Base-by-base conservation (phyloP, 2,113 vertebrate species). In the Trichomycterus rosablanca region DNA sequence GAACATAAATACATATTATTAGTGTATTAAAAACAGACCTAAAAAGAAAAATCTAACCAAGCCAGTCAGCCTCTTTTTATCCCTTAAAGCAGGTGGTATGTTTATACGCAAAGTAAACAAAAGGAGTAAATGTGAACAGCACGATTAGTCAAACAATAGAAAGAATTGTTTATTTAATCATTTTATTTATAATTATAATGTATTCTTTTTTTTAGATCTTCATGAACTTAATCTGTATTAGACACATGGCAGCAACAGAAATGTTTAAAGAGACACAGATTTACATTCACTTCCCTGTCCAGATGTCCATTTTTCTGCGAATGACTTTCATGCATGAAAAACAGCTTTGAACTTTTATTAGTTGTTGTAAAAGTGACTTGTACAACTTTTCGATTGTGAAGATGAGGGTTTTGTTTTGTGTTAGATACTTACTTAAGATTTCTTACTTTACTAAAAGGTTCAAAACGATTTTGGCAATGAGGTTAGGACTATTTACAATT, bases 121-220 rank as follows among this genome's bases (percentile, higher is more conserved):
- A 55, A 52, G 42, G 12, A 70, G 69, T 66, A 75, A 76, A 71
- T 67, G 52, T 67, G 43, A 63, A 18, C 61, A 71, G 71, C 74
- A 71, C 59, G 43, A 49, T 62, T 70, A 83, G 77, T 78, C 59
- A 76, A 79, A 68, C 78, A n/a, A n/a, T 30, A 30, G 26, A 30
- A 30, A 4, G 26, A 30, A 30, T n/a, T 39, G 48, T 30, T 49
- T 57, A 34, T 63, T 63, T 67, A 22, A 23, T 45, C 34, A 30
- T 57, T 51, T 35, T 44, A 45, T 56, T 15, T 49, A 45, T 35
- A 49, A 40, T 44, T 57, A 45, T 56, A 28, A 57, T 59, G 44
- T n/a, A n/a, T n/a, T n/a, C n/a, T n/a, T n/a, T n/a, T n/a, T n/a
- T 70, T 57, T 45, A 52, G 28, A 43, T 39, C 49, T 26, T 49